Conservation (phyloP, 2,113 vertebrate genomes). For the Pelecanus crispus region DNA sequence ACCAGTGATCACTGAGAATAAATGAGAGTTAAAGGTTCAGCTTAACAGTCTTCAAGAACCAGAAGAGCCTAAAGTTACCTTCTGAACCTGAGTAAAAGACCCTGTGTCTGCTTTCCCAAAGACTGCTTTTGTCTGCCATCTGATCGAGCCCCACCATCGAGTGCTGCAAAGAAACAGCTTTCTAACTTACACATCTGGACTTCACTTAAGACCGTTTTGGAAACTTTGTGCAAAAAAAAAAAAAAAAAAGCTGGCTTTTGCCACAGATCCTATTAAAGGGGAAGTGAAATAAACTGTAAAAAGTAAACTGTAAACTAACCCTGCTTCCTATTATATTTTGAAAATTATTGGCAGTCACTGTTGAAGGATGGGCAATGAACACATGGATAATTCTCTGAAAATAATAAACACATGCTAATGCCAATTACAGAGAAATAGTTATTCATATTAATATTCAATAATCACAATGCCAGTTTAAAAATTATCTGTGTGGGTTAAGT, state of each 20-base stretch:
- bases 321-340: neutral
- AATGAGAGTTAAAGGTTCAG: neutral
- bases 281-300: neutral
- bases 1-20: neutral
- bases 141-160: neutral
- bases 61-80: neutral
- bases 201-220: conserved; percentile 1
- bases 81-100: neutral
- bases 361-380: neutral
- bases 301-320: neutral
- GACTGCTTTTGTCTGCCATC: neutral
- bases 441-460: neutral
- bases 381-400: neutral
- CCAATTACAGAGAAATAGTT: neutral
- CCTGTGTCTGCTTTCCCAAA: neutral
- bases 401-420: neutral
- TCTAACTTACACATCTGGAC: neutral
- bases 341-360: neutral
- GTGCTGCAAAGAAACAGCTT: neutral
- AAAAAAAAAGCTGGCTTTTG: neutral
- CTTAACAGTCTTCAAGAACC: neutral
- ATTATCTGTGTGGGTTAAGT: neutral
- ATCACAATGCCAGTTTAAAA: neutral
- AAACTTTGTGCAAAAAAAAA: neutral
- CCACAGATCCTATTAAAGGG: neutral